Evolutionary conservation across 2,113 vertebrate species (phyloP), one percentile per base, ranked within the genome.

Genomic region (Poeciliopsis prolifica): DNA sequence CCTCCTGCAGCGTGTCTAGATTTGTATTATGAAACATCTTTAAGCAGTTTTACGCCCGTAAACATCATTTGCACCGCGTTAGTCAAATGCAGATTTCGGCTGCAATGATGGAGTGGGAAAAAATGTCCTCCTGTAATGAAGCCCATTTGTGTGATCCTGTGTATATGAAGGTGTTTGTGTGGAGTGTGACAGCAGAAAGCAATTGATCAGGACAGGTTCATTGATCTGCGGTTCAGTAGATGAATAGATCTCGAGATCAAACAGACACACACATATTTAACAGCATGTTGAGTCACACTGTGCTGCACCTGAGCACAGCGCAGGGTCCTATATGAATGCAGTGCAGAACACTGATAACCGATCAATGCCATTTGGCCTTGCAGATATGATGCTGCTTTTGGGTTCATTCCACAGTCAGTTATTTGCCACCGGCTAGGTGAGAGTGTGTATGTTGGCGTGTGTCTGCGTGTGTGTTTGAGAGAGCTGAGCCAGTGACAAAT

Each of bases 381-480:
- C 84, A 74, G 87, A 79, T 77, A 82, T 72, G 62, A 80, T 51
- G 74, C 73, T 75, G 77, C 65, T 79, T 81, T 42, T 76, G 61
- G 62, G 17, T 80, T 68, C 44, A 80, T 78, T 77, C 74, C 75
- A 89, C 76, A 82, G 82, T 88, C 88, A 84, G 79, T 79, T 84
- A 84, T 79, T 85, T 78, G 88, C 91, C 87, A 86, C 37, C 62
- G 91, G 88, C 81, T 72, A 87, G 86, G 84, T 85, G 80, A 86
- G 80, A n/a, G 44, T 48, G 44, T 48, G 44, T 19, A 48, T 48
- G 44, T 48, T 48, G 17, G 74, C 69, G 74, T 33, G 66, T 60
- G 72, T 74, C 65, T 70, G 68, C 15, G 69, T 44, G 69, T 11
- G 62, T 17, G 44, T 1, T 51, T 3, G 75, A 12, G 74, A 2